Evolutionary conservation across 2,113 vertebrate species (phyloP).

Genomic region (Podarcis muralis): DNA sequence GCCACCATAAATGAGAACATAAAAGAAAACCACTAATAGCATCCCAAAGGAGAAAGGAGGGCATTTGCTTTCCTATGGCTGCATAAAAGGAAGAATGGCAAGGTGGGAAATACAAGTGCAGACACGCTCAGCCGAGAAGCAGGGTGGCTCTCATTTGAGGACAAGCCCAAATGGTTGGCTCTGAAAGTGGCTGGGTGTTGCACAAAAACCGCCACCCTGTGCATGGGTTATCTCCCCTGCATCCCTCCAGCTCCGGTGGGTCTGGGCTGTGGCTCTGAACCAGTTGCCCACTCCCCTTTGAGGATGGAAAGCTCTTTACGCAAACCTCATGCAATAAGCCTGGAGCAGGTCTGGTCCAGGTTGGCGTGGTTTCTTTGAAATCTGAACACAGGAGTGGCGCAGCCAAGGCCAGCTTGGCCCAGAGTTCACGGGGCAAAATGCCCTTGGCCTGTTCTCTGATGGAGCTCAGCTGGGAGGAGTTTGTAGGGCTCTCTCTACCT

Average conservation of each 20-base stretch:
- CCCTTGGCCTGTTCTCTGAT: background rate
- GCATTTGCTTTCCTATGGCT: background rate
- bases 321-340: background rate
- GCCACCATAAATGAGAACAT: background rate
- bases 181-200: background rate
- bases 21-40: background rate
- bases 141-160: background rate
- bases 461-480: background rate
- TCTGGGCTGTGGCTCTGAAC: background rate
- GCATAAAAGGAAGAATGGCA: background rate
- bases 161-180: background rate
- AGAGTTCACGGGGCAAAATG: too few relatives aligned
- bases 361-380: background rate
- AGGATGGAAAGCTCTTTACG: background rate
- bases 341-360: background rate
- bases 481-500: background rate
- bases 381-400: background rate
- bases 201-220: background rate
- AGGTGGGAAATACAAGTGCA: background rate
- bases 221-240: background rate
- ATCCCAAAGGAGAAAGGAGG: background rate
- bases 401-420: too few relatives aligned
- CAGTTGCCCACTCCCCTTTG: background rate
- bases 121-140: background rate
- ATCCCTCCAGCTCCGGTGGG: background rate